phyloP scores from a whole-genome alignment of 1,140 invertebrate genomes.

The Cataglyphis hispanica region DNA sequence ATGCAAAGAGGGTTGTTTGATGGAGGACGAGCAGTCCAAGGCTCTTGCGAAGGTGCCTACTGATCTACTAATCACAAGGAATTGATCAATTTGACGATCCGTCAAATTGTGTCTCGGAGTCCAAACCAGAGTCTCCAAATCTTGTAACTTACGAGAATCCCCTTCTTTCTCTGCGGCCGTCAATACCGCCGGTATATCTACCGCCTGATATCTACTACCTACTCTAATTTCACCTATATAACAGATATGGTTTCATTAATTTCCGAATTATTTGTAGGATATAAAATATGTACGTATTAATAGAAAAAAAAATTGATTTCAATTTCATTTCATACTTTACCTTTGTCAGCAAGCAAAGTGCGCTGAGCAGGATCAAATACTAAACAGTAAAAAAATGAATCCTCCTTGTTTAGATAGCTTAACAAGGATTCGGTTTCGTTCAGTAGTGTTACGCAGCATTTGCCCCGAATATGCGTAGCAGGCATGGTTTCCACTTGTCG shows the following conservation, averaged over 20 bases:
- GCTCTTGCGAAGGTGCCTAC: constrained; percentile 99
- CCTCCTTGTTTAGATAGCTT: constrained; percentile 99
- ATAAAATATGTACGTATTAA: neutral
- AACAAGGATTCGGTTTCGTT: constrained; percentile 99
- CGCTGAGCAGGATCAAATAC: constrained; percentile 99
- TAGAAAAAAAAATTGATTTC: neutral
- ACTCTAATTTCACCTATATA: constrained; percentile 90
- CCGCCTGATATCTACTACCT: constrained; percentile 99
- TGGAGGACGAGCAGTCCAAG: constrained; percentile 98
- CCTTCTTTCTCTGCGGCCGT: constrained; percentile 91
- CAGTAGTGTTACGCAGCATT: constrained; percentile 98
- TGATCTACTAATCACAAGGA: constrained; percentile 98
- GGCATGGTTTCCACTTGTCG: constrained; percentile 99
- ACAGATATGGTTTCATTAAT: neutral
- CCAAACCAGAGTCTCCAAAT: constrained; percentile 97
- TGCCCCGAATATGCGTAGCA: constrained; percentile 99
- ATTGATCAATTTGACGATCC: constrained; percentile 99
- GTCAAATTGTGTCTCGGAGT: constrained; percentile 95
- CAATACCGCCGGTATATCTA: constrained; percentile 77
- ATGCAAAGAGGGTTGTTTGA: constrained; percentile 99
- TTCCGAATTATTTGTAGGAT: neutral
- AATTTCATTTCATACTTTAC: constrained; percentile 88
- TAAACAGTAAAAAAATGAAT: constrained; percentile 99
- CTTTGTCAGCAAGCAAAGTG: constrained; percentile 99
- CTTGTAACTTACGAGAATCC: constrained; percentile 89